Base-by-base conservation (phyloP, 2,888 invertebrate species). In the Sesamia inferens region DNA sequence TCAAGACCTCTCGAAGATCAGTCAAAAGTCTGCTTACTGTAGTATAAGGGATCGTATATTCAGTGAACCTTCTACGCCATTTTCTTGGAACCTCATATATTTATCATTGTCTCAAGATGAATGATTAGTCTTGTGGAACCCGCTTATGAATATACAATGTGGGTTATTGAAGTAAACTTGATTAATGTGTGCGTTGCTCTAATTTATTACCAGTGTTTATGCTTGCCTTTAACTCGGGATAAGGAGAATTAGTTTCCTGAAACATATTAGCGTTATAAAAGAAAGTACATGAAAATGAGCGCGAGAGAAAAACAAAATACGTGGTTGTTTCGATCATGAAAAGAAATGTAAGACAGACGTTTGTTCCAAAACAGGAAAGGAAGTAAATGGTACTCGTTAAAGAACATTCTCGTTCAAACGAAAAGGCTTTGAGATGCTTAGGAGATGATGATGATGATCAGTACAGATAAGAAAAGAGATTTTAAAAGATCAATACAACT, bases 71-170 rank as follows among this genome's bases (percentile, higher is more conserved):
- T 81, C 79, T 81, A 79, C n/a, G 24, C 7, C n/a, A 31, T 61
- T 69, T 22, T 48, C n/a, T 47, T 13, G 0, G 7, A 47, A 31
- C 48, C 54, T 55, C 68, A 64, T 67, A 77, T 81, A 86, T 87
- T 82, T 79, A 86, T 93, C 92, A 92, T 88, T 90, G 92, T 93
- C 92, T 87, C 78, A 62, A 64, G 87, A 88, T 92, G 91, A 93
- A 90, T 93, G 92, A 93, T 92, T 90, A 92, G 91, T 90, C 86
- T 84, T 82, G 85, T 44, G 86, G 87, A 85, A 89, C 88, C 86
- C 84, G 86, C 85, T 88, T 89, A 89, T 87, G 89, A 89, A 89
- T 88, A 89, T 78, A 74, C 77, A 65, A 82, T 82, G 85, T 82
- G 76, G 79, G 86, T 85, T 87, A 89, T 89, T 89, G 88, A 86